Evolutionary conservation across 1,140 invertebrate species (phyloP).

Genomic region (Globodera rostochiensis): DNA sequence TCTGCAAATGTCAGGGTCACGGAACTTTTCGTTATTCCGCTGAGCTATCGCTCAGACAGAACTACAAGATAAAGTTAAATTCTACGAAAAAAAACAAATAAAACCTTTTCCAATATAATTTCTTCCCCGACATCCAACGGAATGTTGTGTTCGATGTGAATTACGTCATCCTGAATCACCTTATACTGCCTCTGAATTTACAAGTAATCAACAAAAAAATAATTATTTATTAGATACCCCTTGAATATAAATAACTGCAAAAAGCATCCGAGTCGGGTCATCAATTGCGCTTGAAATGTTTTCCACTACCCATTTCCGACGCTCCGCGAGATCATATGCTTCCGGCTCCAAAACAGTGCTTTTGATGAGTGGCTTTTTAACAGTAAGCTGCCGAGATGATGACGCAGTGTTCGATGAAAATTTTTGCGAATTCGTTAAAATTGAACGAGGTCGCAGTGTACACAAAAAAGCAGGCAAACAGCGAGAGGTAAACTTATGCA

Average conservation of each 20-base stretch:
- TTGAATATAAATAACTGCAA: constrained; percentile 59
- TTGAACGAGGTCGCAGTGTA: not conserved
- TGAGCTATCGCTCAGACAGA: too few relatives aligned
- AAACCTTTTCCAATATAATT: constrained; percentile 62
- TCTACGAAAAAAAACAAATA: too few relatives aligned
- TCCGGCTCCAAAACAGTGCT: constrained; percentile 20
- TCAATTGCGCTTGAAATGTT: constrained; percentile 30
- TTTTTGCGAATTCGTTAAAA: not conserved
- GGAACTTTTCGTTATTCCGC: too few relatives aligned
- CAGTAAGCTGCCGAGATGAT: not conserved
- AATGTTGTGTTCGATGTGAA: constrained; percentile 57
- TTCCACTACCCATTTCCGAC: constrained; percentile 23
- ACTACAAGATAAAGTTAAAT: too few relatives aligned
- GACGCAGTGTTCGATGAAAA: not conserved
- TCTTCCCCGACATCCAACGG: constrained; percentile 59
- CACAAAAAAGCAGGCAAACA: not conserved
- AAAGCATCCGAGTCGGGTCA: constrained; percentile 41
- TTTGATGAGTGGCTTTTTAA: not conserved
- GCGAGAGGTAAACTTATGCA: not conserved
- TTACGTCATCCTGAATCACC: constrained; percentile 57
- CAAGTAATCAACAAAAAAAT: not conserved
- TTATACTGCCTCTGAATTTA: constrained; percentile 54
- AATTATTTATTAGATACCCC: constrained; percentile 11
- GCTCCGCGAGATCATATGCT: constrained; percentile 3
- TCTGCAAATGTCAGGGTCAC: too few relatives aligned